Conservation (phyloP, 35 echinoderm and acorn worm species). For the Ophiothrix spiculata region DNA sequence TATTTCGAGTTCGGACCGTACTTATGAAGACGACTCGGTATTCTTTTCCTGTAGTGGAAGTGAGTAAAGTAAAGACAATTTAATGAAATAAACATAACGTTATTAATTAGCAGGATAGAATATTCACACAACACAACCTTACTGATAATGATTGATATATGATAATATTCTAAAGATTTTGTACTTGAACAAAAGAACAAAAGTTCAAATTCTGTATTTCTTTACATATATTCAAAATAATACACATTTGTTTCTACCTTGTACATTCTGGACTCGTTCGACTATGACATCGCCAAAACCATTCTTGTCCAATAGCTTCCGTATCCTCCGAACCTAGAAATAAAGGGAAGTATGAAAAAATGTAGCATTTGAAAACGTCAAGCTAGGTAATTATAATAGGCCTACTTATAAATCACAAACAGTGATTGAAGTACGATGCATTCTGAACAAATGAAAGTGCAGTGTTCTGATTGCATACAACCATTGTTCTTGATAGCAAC, state of each 20-base stretch:
- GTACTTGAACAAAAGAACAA: background rate
- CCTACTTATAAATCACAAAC: too few species aligned
- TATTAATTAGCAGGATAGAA: background rate
- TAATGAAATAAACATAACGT: background rate
- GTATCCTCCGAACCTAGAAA: constrained; percentile 66
- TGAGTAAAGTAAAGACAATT: background rate
- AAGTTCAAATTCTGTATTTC: background rate
- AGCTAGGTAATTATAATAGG: too few species aligned
- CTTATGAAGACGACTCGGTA: constrained; percentile 83
- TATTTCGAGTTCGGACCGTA: constrained; percentile 63
- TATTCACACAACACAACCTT: background rate
- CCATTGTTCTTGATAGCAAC: too few species aligned
- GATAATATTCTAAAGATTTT: background rate
- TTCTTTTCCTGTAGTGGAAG: constrained; percentile 56
- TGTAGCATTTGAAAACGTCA: background rate
- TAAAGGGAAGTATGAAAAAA: background rate
- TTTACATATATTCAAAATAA: background rate
- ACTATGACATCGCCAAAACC: constrained; percentile 43
- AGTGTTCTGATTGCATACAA: too few species aligned
- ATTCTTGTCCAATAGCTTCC: constrained; percentile 27
- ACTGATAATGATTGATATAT: background rate
- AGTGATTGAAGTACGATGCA: too few species aligned
- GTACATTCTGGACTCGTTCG: constrained; percentile 78
- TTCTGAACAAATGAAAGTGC: too few species aligned
- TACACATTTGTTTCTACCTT: constrained; percentile 50